A percentile compares a stretch with the other conserved stretches of the same genome.
phyloP scores from a whole-genome alignment of 1,140 invertebrate genomes.

The Drosophila parvula region DNA sequence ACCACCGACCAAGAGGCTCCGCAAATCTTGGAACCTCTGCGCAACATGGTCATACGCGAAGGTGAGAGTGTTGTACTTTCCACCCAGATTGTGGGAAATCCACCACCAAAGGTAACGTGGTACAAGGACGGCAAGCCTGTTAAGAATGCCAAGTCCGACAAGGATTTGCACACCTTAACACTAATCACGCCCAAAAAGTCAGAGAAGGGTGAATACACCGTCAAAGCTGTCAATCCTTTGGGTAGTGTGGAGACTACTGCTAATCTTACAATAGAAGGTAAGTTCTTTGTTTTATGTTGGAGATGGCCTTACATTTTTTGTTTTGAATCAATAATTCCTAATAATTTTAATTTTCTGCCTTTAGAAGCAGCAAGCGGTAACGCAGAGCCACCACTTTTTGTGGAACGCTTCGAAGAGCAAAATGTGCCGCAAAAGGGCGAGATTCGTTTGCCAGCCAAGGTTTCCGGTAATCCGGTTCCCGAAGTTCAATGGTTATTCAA shows the following conservation, averaged over 20 bases:
- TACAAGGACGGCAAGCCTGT: slow-evolving; percentile 90
- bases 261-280: slow-evolving; percentile 92
- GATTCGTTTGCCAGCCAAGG: slow-evolving; percentile 92
- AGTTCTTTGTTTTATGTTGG: slow-evolving; percentile 55
- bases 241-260: slow-evolving; percentile 91
- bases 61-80: slow-evolving; percentile 90
- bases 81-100: slow-evolving; percentile 92
- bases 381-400: slow-evolving; percentile 93
- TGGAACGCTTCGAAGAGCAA: slow-evolving; percentile 93
- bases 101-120: slow-evolving; percentile 92
- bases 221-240: slow-evolving; percentile 91
- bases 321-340: neutral
- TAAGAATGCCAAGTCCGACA: slow-evolving; percentile 87
- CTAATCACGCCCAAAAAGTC: slow-evolving; percentile 88
- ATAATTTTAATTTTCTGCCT: neutral
- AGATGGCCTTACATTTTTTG: slow-evolving; percentile 54
- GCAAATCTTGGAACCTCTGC: slow-evolving; percentile 91
- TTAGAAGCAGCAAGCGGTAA: slow-evolving; percentile 88
- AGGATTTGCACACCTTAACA: slow-evolving; percentile 88
- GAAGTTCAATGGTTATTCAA: slow-evolving; percentile 95
- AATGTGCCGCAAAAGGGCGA: slow-evolving; percentile 92
- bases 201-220: slow-evolving; percentile 91
- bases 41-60: slow-evolving; percentile 90
- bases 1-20: slow-evolving; percentile 91
- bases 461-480: slow-evolving; percentile 94